Evolutionary conservation across 2,113 vertebrate species (phyloP), one percentile per base, ranked within the genome.

Genomic region (Guaruba guarouba): DNA sequence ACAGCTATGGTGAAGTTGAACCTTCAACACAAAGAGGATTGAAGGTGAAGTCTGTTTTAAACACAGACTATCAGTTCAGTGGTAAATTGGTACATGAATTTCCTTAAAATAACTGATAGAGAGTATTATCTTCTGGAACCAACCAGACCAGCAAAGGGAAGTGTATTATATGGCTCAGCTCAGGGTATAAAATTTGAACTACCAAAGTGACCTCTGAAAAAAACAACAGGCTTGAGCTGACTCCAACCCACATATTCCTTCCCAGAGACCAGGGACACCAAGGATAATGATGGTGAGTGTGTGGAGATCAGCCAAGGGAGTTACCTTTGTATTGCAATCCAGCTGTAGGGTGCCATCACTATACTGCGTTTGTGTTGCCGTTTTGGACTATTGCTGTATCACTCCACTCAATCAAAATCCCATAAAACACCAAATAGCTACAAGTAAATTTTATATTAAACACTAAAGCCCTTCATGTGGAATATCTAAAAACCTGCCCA

Each of bases 231-330:
- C 44, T 70, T 48, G 23, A 80, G 55, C n/a, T 61, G n/a, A 14
- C 62, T 75, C 69, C 68, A 66, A 31, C 28, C 17, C 39, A 33
- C 15, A 22, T 8, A 20, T 13, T 23, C 23, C 18, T 46, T 33
- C 29, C 44, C n/a, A 64, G 73, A 39, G 51, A 52, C 6, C 1
- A 6, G 13, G 22, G 67, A 52, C 2, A 1, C 19, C 35, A 31
- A 41, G 63, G 16, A 17, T 9, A 39, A 18, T 3, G 16, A 24
- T 1, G 1, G 27, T 8, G 5, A 31, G 25, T 17, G 6, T 2
- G 4, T 0, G 35, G 13, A 20, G 27, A n/a, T 16, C 41, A 70
- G 18, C 54, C 73, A 31, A 59, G 29, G 59, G 41, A 57, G 46
- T 4, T 5, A 10, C 3, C 1, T 25, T 22, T 52, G 27, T 9